These are phyloP conservation scores for Ptychodera flava DNA, from an alignment of 35 echinoderm and acorn worm species.

Conservation along the genomic window DNA sequence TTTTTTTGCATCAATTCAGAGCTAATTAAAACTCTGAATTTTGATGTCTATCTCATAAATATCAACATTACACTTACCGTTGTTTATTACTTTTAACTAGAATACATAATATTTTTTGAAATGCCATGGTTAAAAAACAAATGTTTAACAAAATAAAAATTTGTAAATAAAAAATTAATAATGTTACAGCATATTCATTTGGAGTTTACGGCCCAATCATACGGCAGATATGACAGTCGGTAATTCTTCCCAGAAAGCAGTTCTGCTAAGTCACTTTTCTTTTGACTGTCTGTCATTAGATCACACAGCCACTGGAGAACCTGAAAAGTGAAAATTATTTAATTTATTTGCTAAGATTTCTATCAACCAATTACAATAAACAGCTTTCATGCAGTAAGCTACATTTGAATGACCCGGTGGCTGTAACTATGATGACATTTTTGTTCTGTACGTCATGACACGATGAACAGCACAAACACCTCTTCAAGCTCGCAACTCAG, in stretches of 20 bases:
- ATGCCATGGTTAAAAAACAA: too few species aligned
- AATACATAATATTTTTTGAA: too few species aligned
- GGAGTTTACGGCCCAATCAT: conserved; percentile 89
- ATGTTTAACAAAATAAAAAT: too few species aligned
- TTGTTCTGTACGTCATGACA: neutral
- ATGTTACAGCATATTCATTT: too few species aligned
- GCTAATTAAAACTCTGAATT: too few species aligned
- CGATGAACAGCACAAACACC: neutral
- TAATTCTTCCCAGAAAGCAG: conserved; percentile 49
- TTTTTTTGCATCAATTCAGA: too few species aligned
- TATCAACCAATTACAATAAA: neutral
- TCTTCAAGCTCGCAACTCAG: neutral
- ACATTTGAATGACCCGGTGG: neutral
- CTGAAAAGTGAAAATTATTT: conserved; percentile 30
- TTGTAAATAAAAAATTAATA: too few species aligned
- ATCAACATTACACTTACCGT: too few species aligned
- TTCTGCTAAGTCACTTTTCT: conserved; percentile 49
- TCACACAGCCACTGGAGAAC: conserved; percentile 54
- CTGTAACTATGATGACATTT: neutral
- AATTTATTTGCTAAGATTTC: neutral
- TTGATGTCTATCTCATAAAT: too few species aligned
- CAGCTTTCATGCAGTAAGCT: neutral
- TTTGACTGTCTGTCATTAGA: conserved; percentile 49
- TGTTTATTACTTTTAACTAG: too few species aligned
- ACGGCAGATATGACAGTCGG: conserved; percentile 55